Percentiles rank a stretch among this genome's conserved stretches.
Conservation (phyloP, 1,140 invertebrate species). For the Gonatopus flavifemur region DNA sequence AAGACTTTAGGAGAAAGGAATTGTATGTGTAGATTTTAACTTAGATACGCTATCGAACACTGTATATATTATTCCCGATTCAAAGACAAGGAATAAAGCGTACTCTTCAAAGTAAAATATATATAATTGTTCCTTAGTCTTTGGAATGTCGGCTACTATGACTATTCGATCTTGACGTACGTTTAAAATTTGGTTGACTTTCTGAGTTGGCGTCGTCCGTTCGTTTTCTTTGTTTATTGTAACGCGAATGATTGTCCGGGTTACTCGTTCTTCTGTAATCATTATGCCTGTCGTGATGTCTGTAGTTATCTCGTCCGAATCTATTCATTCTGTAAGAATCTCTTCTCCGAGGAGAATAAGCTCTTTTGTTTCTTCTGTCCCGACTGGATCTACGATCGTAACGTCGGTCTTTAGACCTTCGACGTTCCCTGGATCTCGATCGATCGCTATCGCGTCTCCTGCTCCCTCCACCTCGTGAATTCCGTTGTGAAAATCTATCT, state of each 20-base stretch:
- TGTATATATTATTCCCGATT: too few species aligned
- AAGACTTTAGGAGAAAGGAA: too few species aligned
- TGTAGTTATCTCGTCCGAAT: constrained; percentile 31
- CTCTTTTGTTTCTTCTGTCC: constrained; percentile 36
- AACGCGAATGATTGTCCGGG: constrained; percentile 23
- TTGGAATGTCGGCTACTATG: constrained; percentile 45
- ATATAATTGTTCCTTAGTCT: constrained; percentile 33
- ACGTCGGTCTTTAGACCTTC: constrained; percentile 36
- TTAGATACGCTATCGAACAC: too few species aligned
- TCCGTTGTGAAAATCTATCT: constrained; percentile 30
- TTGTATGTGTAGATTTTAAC: too few species aligned
- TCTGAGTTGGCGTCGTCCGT: constrained; percentile 20
- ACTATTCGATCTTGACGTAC: constrained; percentile 43
- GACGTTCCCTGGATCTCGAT: constrained; percentile 43
- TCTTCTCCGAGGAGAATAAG: constrained; percentile 38
- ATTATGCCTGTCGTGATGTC: constrained; percentile 31
- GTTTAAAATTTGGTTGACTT: constrained; percentile 44
- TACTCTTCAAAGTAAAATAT: too few species aligned
- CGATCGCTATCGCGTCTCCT: constrained; percentile 32
- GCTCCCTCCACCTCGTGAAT: constrained; percentile 34
- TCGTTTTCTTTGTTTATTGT: constrained; percentile 23
- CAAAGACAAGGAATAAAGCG: too few species aligned
- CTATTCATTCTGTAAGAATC: constrained; percentile 31
- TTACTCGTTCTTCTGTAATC: constrained; percentile 30
- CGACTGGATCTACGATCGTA: constrained; percentile 35